Base-by-base conservation (phyloP, 2,888 invertebrate genomes). In the Heliconius charithonia region DNA sequence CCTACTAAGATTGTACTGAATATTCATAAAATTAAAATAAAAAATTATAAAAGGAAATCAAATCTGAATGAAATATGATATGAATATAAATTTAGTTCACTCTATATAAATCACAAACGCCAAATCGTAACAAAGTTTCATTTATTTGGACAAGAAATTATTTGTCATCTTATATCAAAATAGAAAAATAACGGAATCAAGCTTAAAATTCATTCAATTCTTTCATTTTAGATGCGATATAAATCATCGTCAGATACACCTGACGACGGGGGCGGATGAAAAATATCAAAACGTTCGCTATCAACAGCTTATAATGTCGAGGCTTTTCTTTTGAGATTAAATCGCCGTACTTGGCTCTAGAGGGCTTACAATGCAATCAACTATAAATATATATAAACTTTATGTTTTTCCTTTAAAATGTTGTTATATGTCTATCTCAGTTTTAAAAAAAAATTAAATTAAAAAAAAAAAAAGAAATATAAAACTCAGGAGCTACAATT, bases 241-340 rank as follows among this genome's bases (percentile, higher is more conserved):
- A 92, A 93, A 93, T 94, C 93, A 92, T 90, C 89, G 92, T 92
- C 94, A 89, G 85, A 78, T 85, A 83, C 93, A 94, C 93, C 93
- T 93, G 93, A 85, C 88, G 84, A 84, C 87, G 83, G 84, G 83
- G 86, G 86, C 86, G 84, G 83, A 87, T 91, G 92, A 91, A 91
- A 91, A 91, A 93, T 93, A 90, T 88, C 86, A 86, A 88, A 90
- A 86, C 87, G 79, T 76, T 80, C 73, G 67, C 72, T 67, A 77
- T 81, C 80, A 81, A 79, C 80, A 79, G 77, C 77, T 80, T 81
- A 79, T 79, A 76, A 78, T 80, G 76, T 78, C 80, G 63, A 67
- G 56, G 27, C 69, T 79, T 79, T 80, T 70, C 79, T 79, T 81
- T 80, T 79, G 51, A 81, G 37, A 76, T 77, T 69, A 73, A 79